Evolutionary conservation across 2,797 vertebrate species (phyloP), one percentile per base, ranked within the genome.

Genomic region (Rhinogobio ventralis): DNA sequence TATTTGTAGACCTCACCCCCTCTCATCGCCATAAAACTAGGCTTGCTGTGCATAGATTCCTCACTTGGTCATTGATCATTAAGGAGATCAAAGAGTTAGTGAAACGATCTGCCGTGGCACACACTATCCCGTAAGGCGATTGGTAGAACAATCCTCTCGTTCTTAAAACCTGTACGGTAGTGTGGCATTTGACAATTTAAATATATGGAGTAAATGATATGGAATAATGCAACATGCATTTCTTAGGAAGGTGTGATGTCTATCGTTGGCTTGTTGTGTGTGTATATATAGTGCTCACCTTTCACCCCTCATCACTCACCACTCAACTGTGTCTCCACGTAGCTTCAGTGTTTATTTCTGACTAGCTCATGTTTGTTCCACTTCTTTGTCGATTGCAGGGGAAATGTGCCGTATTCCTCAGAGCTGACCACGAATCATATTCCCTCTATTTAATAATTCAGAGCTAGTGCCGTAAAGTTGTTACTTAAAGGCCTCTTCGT

Each of bases 41-140:
- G 78, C 90, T 88, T 76, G 88, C 87, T 10, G 46, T 77, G 82
- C 87, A 87, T 51, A 86, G 87, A 90, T 89, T 90, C 89, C 90
- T 89, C 88, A 89, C 49, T 88, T 89, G 91, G 88, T 91, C 90
- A 90, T 86, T 92, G 91, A 93, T 92, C 92, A 90, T 64, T 77
- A 89, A 86, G 83, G 73, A 89, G 91, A 91, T 92, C 87, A 89
- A 84, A 82, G 88, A 68, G 72, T 82, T 81, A 66, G 76, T 73
- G 64, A 88, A 88, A 87, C 90, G 90, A 93, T 92, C 91, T 89
- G 82, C 25, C 62, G 79, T 84, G 75, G 75, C 86, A 85, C 72
- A 10, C 42, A 49, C 79, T 51, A 39, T 53, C 68, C 86, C 51
- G 30, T 75, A 46, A 77, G 39, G n/a, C 10, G 64, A 23, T 69